Evolutionary conservation across 2,113 vertebrate genomes (phyloP).

Genomic region (Dendropsophus ebraccatus): DNA sequence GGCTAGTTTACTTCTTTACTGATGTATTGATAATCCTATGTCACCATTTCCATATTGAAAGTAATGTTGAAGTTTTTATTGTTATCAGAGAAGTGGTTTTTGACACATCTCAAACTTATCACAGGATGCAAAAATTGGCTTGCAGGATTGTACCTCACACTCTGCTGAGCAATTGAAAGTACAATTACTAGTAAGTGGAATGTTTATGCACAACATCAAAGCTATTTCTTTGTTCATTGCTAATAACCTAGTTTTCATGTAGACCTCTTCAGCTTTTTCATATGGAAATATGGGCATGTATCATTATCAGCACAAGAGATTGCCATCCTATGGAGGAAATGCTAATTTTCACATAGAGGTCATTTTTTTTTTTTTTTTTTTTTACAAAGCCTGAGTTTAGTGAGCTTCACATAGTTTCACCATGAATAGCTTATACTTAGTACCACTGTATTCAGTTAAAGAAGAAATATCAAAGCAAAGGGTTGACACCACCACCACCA

Average conservation of each 20-base stretch:
- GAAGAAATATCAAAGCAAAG: too few relatives aligned
- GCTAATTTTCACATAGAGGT: background rate
- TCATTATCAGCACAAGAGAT: background rate
- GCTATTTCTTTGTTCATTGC: slow-evolving; percentile 3
- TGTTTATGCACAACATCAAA: slow-evolving; percentile 25
- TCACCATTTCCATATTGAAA: background rate
- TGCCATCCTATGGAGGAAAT: background rate
- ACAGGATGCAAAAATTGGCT: background rate
- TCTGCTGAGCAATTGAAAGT: background rate
- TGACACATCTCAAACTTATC: background rate
- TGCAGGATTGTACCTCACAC: background rate
- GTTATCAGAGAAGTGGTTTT: background rate
- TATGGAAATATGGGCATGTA: background rate
- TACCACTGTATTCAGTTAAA: too few relatives aligned
- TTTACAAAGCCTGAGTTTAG: background rate
- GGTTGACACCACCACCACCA: too few relatives aligned
- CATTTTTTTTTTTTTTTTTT: too few relatives aligned
- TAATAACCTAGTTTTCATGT: slow-evolving; percentile 14
- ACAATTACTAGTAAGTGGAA: slow-evolving; percentile 16
- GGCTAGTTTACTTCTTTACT: too few relatives aligned
- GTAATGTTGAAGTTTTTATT: background rate
- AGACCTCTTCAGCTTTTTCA: background rate
- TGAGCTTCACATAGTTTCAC: too few relatives aligned
- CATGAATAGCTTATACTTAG: too few relatives aligned
- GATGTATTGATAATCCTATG: background rate